A percentile compares a stretch with the other conserved stretches of the same genome.
phyloP scores from a whole-genome alignment of 1,140 invertebrate genomes.

The Atta cephalotes region DNA sequence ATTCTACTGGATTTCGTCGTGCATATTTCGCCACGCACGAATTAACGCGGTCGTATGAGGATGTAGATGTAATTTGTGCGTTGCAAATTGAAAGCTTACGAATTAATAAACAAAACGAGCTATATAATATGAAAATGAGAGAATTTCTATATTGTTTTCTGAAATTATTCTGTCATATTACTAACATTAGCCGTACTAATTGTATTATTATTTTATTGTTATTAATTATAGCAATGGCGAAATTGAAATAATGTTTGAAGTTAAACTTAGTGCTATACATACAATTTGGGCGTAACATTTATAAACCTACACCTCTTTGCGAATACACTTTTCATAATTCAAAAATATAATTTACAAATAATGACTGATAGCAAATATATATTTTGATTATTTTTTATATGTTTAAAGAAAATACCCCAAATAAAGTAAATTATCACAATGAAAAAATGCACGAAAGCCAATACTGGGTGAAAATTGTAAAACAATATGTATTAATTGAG shows the following conservation, averaged over 20 bases:
- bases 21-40: background rate
- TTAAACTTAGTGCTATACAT: background rate
- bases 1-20: constrained; percentile 17
- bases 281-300: too few relatives aligned
- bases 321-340: too few relatives aligned
- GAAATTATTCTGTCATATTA: background rate
- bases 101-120: background rate
- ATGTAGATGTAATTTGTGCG: constrained; percentile 19
- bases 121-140: background rate
- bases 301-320: too few relatives aligned
- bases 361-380: too few relatives aligned
- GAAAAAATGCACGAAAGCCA: too few relatives aligned
- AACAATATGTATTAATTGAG: too few relatives aligned
- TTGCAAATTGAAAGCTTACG: constrained; percentile 38
- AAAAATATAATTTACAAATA: too few relatives aligned
- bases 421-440: too few relatives aligned
- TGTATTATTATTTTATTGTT: background rate
- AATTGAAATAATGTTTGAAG: background rate
- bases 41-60: background rate
- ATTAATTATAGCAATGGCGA: background rate
- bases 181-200: background rate
- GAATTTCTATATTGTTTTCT: background rate
- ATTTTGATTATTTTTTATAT: too few relatives aligned
- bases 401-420: too few relatives aligned
- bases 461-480: too few relatives aligned